These are phyloP conservation scores for Synergus gifuensis DNA, from an alignment of 2,888 invertebrate genomes.

Conservation along the genomic window DNA sequence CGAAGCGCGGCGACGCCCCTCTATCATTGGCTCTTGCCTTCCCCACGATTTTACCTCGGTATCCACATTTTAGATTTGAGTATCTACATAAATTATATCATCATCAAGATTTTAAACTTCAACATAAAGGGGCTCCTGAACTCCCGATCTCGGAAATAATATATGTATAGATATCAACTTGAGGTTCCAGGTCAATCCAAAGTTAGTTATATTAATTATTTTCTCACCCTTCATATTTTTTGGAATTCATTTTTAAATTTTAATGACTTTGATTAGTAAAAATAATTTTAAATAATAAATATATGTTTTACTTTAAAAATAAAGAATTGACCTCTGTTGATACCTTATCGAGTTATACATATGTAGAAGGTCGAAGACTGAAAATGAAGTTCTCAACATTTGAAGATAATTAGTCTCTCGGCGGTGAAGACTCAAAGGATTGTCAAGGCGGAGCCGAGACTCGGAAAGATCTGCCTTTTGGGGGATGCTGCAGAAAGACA, in stretches of 20 bases:
- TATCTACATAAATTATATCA: constrained; percentile 44
- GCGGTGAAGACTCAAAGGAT: constrained; percentile 72
- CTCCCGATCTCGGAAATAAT: constrained; percentile 35
- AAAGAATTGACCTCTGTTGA: background rate
- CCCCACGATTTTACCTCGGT: constrained; percentile 50
- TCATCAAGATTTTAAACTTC: constrained; percentile 10
- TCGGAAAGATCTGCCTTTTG: constrained; percentile 43
- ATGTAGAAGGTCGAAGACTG: background rate
- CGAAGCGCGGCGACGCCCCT: constrained; percentile 75
- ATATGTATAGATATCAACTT: background rate
- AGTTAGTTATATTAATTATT: background rate
- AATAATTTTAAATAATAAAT: background rate
- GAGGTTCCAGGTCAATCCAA: background rate
- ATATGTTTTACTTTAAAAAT: background rate
- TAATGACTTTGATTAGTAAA: background rate
- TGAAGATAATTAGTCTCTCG: constrained; percentile 67
- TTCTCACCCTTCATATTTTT: background rate
- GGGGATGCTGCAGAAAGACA: constrained; percentile 51
- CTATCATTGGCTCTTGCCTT: constrained; percentile 67
- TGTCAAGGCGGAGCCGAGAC: constrained; percentile 54
- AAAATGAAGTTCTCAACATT: constrained; percentile 44
- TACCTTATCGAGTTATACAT: background rate
- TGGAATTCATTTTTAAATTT: background rate
- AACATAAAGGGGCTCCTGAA: constrained; percentile 47
- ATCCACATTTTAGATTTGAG: constrained; percentile 33